A percentile compares a stretch with the other conserved stretches of the same genome.
Conservation (phyloP, 2,888 invertebrate genomes). For the Morpho achilles region DNA sequence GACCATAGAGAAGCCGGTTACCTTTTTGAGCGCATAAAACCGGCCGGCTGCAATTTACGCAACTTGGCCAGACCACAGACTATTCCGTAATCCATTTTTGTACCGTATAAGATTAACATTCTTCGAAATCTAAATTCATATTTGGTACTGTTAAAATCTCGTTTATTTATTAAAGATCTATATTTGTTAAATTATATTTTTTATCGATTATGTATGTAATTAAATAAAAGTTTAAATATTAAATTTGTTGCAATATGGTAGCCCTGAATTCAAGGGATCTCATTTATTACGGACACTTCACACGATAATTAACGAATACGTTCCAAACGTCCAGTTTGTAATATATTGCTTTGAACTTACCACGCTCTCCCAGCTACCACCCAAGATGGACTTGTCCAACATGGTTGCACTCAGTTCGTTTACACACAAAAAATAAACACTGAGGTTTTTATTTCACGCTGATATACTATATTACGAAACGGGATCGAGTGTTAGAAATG, state of each 20-base stretch:
- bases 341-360: conserved; percentile 45
- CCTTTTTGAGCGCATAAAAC: conserved; percentile 62
- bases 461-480: conserved; percentile 37
- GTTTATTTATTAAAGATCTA: too few relatives aligned
- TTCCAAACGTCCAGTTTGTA: conserved; percentile 3
- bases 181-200: too few relatives aligned
- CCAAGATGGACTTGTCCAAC: conserved; percentile 69
- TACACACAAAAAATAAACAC: conserved; percentile 37
- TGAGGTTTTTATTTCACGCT: conserved; percentile 33
- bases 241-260: not conserved
- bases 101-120: conserved; percentile 3
- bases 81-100: conserved; percentile 8
- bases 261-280: conserved; percentile 4
- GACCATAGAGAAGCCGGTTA: conserved; percentile 60
- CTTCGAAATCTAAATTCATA: conserved; percentile 40
- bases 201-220: too few relatives aligned
- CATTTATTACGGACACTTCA: conserved; percentile 24
- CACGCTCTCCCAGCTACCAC: conserved; percentile 76
- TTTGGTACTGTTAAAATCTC: not conserved
- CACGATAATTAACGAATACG: conserved; percentile 20
- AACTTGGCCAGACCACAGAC: conserved; percentile 39
- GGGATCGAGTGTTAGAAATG: conserved; percentile 27
- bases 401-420: conserved; percentile 44
- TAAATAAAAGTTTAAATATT: too few relatives aligned
- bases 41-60: conserved; percentile 61